phyloP scores from a whole-genome alignment of 23 tunicate species.

The Botrylloides violaceus region DNA sequence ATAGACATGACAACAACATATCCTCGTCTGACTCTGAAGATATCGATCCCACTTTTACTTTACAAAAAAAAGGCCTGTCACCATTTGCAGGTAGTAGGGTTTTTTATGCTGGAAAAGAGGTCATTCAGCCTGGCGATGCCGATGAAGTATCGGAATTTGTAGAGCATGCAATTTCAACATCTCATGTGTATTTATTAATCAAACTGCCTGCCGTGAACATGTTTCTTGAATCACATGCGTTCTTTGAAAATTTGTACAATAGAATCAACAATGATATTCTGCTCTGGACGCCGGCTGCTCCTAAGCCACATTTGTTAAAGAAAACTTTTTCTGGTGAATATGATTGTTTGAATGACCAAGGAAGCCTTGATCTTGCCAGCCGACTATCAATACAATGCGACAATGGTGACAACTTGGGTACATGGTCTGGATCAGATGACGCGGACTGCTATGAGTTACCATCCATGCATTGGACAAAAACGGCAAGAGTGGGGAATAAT shows the following conservation, averaged over 20 bases:
- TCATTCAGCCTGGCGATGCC: conserved; percentile 49
- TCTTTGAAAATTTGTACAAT: conserved; percentile 87
- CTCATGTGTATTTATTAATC: conserved; percentile 22
- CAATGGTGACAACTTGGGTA: not conserved
- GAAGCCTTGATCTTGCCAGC: conserved; percentile 34
- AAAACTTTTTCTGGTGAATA: conserved; percentile 6
- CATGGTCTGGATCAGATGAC: conserved; percentile 7
- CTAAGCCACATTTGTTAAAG: not conserved
- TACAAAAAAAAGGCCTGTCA: too few relatives aligned
- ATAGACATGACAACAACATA: not conserved
- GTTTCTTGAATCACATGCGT: conserved; percentile 41
- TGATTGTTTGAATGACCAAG: not conserved
- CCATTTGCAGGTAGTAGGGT: conserved; percentile 58
- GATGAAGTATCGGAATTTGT: conserved; percentile 46
- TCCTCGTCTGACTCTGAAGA: not conserved
- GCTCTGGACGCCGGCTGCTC: conserved; percentile 78
- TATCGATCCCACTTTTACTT: not conserved
- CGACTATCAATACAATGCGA: conserved; percentile 17
- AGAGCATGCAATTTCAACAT: conserved; percentile 40
- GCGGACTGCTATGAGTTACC: not conserved
- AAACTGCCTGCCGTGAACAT: conserved; percentile 44
- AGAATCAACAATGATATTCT: conserved; percentile 73
- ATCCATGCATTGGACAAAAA: not conserved
- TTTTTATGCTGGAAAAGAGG: conserved; percentile 36
- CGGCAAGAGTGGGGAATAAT: not conserved